Base-by-base conservation (phyloP, 2,113 vertebrate genomes). In the Nannospalax galili region DNA sequence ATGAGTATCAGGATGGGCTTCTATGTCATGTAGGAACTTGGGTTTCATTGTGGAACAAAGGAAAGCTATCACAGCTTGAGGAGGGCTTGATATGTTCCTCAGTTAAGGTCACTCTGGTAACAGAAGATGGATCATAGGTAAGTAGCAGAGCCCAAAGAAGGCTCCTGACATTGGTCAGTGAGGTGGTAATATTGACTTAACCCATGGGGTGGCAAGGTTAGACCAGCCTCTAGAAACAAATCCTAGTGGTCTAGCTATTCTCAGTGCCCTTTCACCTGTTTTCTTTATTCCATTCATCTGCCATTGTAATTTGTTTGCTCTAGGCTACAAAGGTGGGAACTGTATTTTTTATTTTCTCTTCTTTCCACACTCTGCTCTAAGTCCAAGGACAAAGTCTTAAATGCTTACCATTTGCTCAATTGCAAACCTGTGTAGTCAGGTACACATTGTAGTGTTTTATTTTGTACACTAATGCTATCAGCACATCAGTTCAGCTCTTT, bases 201-300 rank as follows among this genome's bases (percentile, higher is more conserved):
- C 12, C 16, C 1, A 4, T 32, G 20, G 20, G 24, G 16, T 32
- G 9, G 28, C 11, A 65, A 32, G 6, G 15, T 26, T 35, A 35
- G 28, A 70, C 11, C 0, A 32, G 35, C 28, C 30, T 7, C 28
- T 26, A 1, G 62, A 37, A 11, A 14, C 28, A 1, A 0, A 1
- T 42, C 20, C 45, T 10, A 26, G 26, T 78, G n/a, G 11, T n/a
- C 78, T 19, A 40, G 30, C 5, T 17, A 0, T 30, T 69, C 58
- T 77, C 9, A 24, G 26, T 28, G 4, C 48, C 28, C 0, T 62
- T 8, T 28, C 0, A 0, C 1, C 24, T 15, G 7, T 17, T 20
- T 52, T 20, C 56, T 69, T 74, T 6, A 10, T 7, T 86, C 9
- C 6, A 1, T 37, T 65, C 28, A 28, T 35, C 70, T 45, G 3